Evolutionary conservation across 2,888 invertebrate species (phyloP), one percentile per base, ranked within the genome.

Genomic region (Drosophila nigricruria): DNA sequence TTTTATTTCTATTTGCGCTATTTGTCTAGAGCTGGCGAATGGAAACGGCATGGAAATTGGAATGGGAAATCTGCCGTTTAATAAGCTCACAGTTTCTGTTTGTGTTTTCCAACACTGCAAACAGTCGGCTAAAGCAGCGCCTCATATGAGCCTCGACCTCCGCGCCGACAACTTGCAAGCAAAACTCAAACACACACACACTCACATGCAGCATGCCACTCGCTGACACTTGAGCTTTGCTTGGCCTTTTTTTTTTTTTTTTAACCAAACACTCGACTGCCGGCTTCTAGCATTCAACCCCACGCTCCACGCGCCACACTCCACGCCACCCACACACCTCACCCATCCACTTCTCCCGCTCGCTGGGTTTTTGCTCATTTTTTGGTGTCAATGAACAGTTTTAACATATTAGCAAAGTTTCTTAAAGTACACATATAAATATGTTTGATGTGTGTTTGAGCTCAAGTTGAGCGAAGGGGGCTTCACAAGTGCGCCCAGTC

Each of bases 351-450:
- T 62, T 56, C 67, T 50, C 20, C 45, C 47, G 52, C 62, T 34
- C 38, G 36, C 70, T 67, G 56, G 38, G 60, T 65, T 88, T 82
- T 87, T 83, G 84, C 79, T 85, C 89, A 77, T 87, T 85, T 89
- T 86, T 90, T 76, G 88, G 87, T 90, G 87, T 87, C 87, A 87
- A 87, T 87, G 87, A 87, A 87, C 87, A 87, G 87, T 87, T 87
- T 90, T 86, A 87, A 90, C 90, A 87, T 87, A 87, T 87, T 90
- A 90, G 90, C 83, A 87, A 87, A 90, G 87, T 87, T 87, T 90
- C 86, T 76, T 82, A 89, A 89, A 88, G 88, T 85, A 88, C 86
- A 89, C 60, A 79, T 65, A 86, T 73, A 78, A 88, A 81, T 83
- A 82, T 82, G 78, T 88, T 86, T 86, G 80, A 88, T 83, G 89